Conservation (phyloP, 2,888 invertebrate genomes). For the Ceramica pisi region DNA sequence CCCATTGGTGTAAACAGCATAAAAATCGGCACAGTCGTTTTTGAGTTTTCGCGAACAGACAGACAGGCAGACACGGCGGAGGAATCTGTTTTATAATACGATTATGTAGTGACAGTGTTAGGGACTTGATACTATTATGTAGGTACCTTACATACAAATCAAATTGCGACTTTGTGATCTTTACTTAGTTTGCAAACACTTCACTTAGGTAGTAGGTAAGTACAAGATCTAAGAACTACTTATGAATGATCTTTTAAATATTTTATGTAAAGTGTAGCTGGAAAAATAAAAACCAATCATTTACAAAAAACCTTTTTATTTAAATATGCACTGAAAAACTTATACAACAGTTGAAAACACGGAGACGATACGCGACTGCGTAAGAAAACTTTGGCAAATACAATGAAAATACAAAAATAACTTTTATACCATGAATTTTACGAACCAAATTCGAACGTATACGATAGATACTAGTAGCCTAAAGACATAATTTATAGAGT, state of each 20-base stretch:
- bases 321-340: constrained; percentile 88
- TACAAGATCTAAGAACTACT: too few species aligned
- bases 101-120: too few species aligned
- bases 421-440: constrained; percentile 62
- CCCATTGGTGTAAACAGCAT: too few species aligned
- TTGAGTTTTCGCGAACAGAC: too few species aligned
- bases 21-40: too few species aligned
- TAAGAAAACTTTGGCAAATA: constrained; percentile 76
- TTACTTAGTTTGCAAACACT: background rate
- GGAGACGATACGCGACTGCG: constrained; percentile 68
- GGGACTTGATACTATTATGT: too few species aligned
- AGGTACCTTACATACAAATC: too few species aligned
- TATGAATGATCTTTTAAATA: background rate
- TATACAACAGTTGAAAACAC: constrained; percentile 81
- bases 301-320: constrained; percentile 78
- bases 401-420: constrained; percentile 82
- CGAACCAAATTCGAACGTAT: constrained; percentile 68
- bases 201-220: too few species aligned
- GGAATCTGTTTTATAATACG: too few species aligned
- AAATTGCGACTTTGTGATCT: too few species aligned
- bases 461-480: constrained; percentile 67
- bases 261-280: too few species aligned
- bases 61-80: too few species aligned
- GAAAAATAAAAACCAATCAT: constrained; percentile 33
- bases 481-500: constrained; percentile 80